Evolutionary conservation across 2,797 vertebrate genomes (phyloP).

Genomic region (Rhyacichthys aspro): DNA sequence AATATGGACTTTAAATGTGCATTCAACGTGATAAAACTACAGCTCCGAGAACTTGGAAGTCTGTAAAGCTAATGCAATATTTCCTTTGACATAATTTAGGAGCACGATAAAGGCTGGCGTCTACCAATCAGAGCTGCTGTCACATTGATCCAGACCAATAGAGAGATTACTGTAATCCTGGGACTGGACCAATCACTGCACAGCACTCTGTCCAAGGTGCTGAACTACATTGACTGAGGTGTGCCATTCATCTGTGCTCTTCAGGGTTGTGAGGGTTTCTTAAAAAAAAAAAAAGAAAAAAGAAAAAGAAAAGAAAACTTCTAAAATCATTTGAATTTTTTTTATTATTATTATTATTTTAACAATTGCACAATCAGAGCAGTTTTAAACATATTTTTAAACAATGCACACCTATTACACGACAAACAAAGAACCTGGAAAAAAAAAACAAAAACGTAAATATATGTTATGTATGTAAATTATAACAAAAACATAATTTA

Average conservation of each 20-base stretch:
- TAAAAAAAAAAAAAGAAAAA: too few relatives aligned
- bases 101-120: slow-evolving; percentile 38
- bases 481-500: too few relatives aligned
- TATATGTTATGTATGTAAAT: too few relatives aligned
- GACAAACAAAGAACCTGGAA: too few relatives aligned
- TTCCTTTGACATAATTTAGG: slow-evolving; percentile 11
- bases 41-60: not conserved
- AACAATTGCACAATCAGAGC: too few relatives aligned
- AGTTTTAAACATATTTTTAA: too few relatives aligned
- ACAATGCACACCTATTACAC: too few relatives aligned
- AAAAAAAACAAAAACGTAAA: too few relatives aligned
- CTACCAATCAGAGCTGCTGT: slow-evolving; percentile 59
- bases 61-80: slow-evolving; percentile 11
- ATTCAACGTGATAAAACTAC: not conserved
- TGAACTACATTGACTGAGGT: not conserved
- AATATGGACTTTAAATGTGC: not conserved
- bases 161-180: slow-evolving; percentile 59
- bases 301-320: too few relatives aligned
- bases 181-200: slow-evolving; percentile 55
- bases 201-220: slow-evolving; percentile 22
- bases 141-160: slow-evolving; percentile 65
- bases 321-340: too few relatives aligned
- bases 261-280: not conserved
- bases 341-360: too few relatives aligned
- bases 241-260: not conserved